A percentile compares a stretch with the other conserved stretches of the same genome.
Conservation (phyloP, 2,113 vertebrate species). For the Gambusia affinis region DNA sequence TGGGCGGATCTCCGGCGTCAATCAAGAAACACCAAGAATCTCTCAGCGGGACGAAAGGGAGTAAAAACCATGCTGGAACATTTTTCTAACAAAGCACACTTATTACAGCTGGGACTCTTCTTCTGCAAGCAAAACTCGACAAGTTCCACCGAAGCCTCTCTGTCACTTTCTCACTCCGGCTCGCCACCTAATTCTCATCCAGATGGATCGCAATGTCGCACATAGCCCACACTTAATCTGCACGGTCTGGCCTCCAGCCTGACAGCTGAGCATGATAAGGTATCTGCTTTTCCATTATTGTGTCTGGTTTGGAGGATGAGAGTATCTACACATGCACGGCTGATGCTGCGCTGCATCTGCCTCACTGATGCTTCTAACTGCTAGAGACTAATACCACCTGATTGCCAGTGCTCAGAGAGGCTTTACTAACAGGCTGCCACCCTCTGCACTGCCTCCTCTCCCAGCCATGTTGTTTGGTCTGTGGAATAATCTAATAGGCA, state of each 20-base stretch:
- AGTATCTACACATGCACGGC: slow-evolving; percentile 68
- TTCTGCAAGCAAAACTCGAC: slow-evolving; percentile 41
- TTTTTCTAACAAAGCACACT: slow-evolving; percentile 52
- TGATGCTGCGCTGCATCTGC: slow-evolving; percentile 56
- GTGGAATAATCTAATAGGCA: slow-evolving; percentile 74
- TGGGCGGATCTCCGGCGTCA: slow-evolving; percentile 68
- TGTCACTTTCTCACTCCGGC: slow-evolving; percentile 24
- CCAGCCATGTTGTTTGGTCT: slow-evolving; percentile 58
- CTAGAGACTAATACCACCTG: slow-evolving; percentile 67
- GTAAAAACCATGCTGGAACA: slow-evolving; percentile 29
- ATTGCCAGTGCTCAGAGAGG: slow-evolving; percentile 65
- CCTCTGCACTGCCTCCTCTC: slow-evolving; percentile 45
- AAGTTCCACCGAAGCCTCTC: slow-evolving; percentile 45
- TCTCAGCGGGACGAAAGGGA: slow-evolving; percentile 47
- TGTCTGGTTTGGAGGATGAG: slow-evolving; percentile 70
- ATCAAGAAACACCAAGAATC: slow-evolving; percentile 62
- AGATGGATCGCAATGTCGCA: slow-evolving; percentile 56
- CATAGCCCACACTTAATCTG: slow-evolving; percentile 67
- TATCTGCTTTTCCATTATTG: slow-evolving; percentile 73
- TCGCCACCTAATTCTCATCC: slow-evolving; percentile 30
- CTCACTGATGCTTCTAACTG: slow-evolving; percentile 59
- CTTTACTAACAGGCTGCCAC: slow-evolving; percentile 62
- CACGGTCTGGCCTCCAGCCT: slow-evolving; percentile 51
- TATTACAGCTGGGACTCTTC: slow-evolving; percentile 46
- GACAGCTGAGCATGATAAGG: slow-evolving; percentile 76